Percentiles rank a stretch among this genome's conserved stretches.
Evolutionary conservation across 2,888 invertebrate species (phyloP).

Genomic region (Ptychoptera albimana): DNA sequence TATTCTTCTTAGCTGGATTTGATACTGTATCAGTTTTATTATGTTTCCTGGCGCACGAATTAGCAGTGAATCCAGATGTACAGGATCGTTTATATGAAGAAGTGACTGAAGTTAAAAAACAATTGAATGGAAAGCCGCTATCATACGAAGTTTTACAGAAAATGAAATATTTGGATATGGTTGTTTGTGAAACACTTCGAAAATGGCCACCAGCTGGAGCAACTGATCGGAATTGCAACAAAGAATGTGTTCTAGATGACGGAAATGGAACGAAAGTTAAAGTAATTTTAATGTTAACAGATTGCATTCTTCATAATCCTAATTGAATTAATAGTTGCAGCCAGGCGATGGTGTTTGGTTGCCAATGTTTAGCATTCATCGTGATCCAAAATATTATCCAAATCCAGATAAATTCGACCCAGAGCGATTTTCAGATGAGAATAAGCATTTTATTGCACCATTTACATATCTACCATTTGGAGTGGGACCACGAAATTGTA

Average conservation of each 20-base stretch:
- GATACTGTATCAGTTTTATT: conserved; percentile 31
- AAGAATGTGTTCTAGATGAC: conserved; percentile 19
- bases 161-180: conserved; percentile 42
- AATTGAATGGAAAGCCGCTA: conserved; percentile 31
- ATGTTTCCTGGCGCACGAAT: conserved; percentile 37
- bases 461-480: conserved; percentile 38
- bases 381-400: conserved; percentile 8
- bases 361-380: conserved; percentile 3
- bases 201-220: conserved; percentile 34
- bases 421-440: conserved; percentile 37
- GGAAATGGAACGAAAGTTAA: neutral
- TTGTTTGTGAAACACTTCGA: conserved; percentile 31
- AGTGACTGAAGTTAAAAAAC: conserved; percentile 32
- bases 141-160: conserved; percentile 37
- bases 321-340: neutral
- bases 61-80: conserved; percentile 39
- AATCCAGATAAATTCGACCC: conserved; percentile 32
- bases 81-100: conserved; percentile 38
- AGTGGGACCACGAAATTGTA: conserved; percentile 41
- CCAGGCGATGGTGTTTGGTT: neutral
- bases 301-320: neutral
- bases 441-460: conserved; percentile 30
- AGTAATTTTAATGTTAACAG: neutral
- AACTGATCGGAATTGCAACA: conserved; percentile 35
- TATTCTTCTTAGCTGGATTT: conserved; percentile 41